These are phyloP conservation scores for Meganola albula DNA, from an alignment of 2,888 invertebrate genomes.

Conservation along the genomic window DNA sequence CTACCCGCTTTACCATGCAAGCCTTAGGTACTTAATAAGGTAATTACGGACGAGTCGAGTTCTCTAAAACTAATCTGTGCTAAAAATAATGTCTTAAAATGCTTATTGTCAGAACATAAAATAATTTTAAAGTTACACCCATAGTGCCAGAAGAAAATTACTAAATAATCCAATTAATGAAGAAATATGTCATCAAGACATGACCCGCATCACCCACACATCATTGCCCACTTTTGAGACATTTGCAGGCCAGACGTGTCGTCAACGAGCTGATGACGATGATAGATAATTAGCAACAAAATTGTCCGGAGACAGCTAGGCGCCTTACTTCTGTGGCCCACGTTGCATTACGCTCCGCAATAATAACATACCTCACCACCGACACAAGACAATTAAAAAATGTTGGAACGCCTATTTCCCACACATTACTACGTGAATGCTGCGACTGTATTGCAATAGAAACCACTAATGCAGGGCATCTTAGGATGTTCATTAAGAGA, in stretches of 20 bases:
- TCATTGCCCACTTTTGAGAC: conserved; percentile 54
- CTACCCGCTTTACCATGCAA: conserved; percentile 57
- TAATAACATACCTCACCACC: conserved; percentile 56
- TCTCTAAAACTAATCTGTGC: conserved; percentile 39
- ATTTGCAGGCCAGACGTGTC: conserved; percentile 57
- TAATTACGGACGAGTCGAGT: conserved; percentile 44
- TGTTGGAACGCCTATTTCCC: conserved; percentile 61
- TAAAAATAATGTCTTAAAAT: no score
- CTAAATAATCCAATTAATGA: no score
- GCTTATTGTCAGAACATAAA: no score
- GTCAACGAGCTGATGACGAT: conserved; percentile 50
- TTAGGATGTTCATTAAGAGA: conserved; percentile 36
- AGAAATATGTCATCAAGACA: no score
- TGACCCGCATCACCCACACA: conserved; percentile 37
- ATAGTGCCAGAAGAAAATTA: no score
- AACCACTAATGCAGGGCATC: conserved; percentile 27
- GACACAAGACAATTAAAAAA: conserved; percentile 60
- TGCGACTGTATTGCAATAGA: conserved; percentile 40
- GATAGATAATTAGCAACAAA: conserved; percentile 67
- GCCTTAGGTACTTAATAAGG: conserved; percentile 50
- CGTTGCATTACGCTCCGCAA: conserved; percentile 60
- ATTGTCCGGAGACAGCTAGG: conserved; percentile 71
- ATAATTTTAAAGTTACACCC: no score
- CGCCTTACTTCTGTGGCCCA: conserved; percentile 66
- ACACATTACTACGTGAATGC: conserved; percentile 56